Base-by-base conservation (phyloP, 2,113 vertebrate species). In the Empidonax traillii region DNA sequence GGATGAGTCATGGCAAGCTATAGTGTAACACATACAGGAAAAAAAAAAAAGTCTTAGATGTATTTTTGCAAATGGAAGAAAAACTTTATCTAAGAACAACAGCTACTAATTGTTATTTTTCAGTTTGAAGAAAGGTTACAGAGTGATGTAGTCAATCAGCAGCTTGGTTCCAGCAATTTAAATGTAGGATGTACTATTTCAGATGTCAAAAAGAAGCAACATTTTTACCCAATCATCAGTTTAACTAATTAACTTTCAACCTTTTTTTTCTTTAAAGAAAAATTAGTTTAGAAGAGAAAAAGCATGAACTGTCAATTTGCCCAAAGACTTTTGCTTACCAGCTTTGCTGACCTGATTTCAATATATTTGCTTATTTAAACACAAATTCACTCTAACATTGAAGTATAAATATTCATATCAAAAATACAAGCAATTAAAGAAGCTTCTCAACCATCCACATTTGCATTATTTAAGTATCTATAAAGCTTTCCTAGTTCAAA, bases 1-100 rank as follows among this genome's bases (percentile, higher is more conserved):
- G 99, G 99, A 94, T 99, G 99, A 80, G 99, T 99, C 99, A 99
- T 99, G 81, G 99, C 99, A 95, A 99, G 98, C 99, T 99, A 84
- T 30, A 96, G 96, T 3, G 25, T 30, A 85, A 74, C 62, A 93
- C 5, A 41, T 16, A 31, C 2, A 78, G 24, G 2, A 14, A 30
- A 78, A 74, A 51, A 74, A 51, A 51, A 47, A 6, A 52, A 68
- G 43, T 13, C 37, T 39, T 61, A 76, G 52, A 69, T 65, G 3
- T 25, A 51, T 44, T 90, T 94, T 52, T 81, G 47, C 19, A 93
- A 87, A 77, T 19, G 7, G n/a, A 89, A 74, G 21, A 63, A 76
- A 94, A 90, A 55, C 35, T 18, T 15, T 5, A 25, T 23, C 52
- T 68, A 47, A 59, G 14, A 65, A 27, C 1, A 1, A 41, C 55